Base-by-base conservation (phyloP, 2,888 invertebrate species). In the Nymphalis polychloros region DNA sequence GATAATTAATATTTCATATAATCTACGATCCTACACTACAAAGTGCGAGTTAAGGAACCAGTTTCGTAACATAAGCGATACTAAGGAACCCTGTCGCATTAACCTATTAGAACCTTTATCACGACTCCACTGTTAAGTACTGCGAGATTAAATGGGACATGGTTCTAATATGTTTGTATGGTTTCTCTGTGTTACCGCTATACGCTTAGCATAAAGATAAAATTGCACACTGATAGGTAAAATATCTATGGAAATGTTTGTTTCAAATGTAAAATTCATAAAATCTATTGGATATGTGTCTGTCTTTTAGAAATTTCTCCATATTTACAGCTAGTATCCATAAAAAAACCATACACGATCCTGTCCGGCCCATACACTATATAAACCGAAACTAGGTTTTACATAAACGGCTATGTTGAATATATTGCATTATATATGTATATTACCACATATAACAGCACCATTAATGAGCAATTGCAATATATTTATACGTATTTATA, bases 1-100 rank as follows among this genome's bases (percentile, higher is more conserved):
- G 27, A 55, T 55, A 52, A 52, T 52, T 52, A 52, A 52, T 52
- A 52, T 52, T 52, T 52, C 27, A 27, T 27, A 52, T 52, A 23
- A 52, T 52, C 52, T 52, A 3, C 52, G 20, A 23, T 23, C 13
- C 10, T 52, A 50, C 52, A 20, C 23, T 27, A 52, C 52, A 52
- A 27, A 52, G 23, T 52, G 52, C 17, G n/a, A 7, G 17, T 49
- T 49, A 49, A n/a, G 8, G 17, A 55, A 55, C 55, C 31, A 5
- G 55, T 55, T 55, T 17, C 31, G 2, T 17, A n/a, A 17, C n/a
- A 31, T 17, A 55, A 49, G 49, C 19, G 2, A 48, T 3, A 35
- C 31, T 17, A 27, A 31, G 17, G 31, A 35, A 55, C 55, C 35
- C 55, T 55, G n/a, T 55, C 55, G 55, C 27, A n/a, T 35, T 31